A percentile compares a stretch with the other conserved stretches of the same genome.
Conservation (phyloP, 2,797 vertebrate genomes). For the Mus minutoides region DNA sequence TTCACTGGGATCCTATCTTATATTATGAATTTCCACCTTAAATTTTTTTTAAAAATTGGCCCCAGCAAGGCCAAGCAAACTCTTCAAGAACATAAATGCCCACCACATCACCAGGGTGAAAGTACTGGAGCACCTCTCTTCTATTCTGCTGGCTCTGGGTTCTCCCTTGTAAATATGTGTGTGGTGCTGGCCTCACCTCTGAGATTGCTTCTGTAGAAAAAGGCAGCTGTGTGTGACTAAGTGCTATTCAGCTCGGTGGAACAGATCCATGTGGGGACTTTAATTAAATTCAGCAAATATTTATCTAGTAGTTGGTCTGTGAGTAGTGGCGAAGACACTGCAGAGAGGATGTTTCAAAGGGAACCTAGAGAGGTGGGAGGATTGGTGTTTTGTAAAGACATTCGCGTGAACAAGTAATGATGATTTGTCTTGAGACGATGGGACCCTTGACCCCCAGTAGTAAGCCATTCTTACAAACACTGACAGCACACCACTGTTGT, state of each 20-base stretch:
- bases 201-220: not conserved
- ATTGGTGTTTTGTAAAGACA: not conserved
- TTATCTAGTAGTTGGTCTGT: not conserved
- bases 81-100: not conserved
- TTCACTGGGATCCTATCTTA: not conserved
- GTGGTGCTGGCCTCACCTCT: not conserved
- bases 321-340: not conserved
- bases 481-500: not conserved
- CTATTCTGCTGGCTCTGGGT: not conserved
- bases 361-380: not conserved
- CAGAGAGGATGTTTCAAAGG: not conserved
- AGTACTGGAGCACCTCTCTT: not conserved
- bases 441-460: not conserved
- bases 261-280: not conserved
- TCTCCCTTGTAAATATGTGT: not conserved
- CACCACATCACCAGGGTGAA: not conserved
- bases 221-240: not conserved
- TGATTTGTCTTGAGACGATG: not conserved
- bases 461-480: not conserved
- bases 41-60: not conserved
- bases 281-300: not conserved
- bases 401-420: not conserved
- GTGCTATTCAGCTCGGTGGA: fast-evolving
- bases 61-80: not conserved
- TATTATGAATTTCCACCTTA: constrained; percentile 27